Base-by-base conservation (phyloP, 2,797 vertebrate species). In the Gymnothorax reevesii region DNA sequence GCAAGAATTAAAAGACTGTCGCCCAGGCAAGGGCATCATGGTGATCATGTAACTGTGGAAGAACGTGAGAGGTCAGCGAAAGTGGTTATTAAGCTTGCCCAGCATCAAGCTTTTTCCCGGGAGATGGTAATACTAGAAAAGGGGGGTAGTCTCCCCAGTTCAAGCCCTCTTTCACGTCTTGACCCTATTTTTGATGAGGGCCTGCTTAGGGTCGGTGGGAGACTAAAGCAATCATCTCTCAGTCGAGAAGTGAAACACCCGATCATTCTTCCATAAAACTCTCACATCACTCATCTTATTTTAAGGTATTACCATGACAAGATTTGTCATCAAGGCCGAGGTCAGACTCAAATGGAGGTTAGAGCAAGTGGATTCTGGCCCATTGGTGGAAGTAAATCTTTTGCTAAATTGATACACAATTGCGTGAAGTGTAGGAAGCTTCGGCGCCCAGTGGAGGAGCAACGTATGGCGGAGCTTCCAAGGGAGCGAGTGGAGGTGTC, bases 231-330 rank as follows among this genome's bases (percentile, higher is more conserved):
- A 1, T 84, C 71, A 80, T 27, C n/a, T 0, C 86, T 89, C 3
- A 82, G 87, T 85, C n/a, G 84, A 7, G 80, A 89, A 54, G 0
- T 85, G 0, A 89, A 86, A 15, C 87, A 91, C 3, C 88, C 88
- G 0, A 7, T 89, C 2, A 90, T 90, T 9, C 71, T 90, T 0
- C 82, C 89, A 57, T 91, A 89, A 0, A 71, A 90, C 0, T 13
- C 71, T 2, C 49, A 87, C 52, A 86, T 90, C 5, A 89, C 87
- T 0, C 86, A 84, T 33, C n/a, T 92, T 0, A 88, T 91, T 12
- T 0, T 89, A 33, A 62, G 87, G 0, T 69, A 89, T 4, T 87
- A 52, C 6, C 88, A 89, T 71, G 33, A 52, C 0, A 33, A 85
- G 1, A 42, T 85, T 0, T 86, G 86, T 2, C 87, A 91, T 64